These are phyloP conservation scores for Heliopora coerulea DNA, from an alignment of 92 coral and sea anemone genomes.

Conservation along the genomic window DNA sequence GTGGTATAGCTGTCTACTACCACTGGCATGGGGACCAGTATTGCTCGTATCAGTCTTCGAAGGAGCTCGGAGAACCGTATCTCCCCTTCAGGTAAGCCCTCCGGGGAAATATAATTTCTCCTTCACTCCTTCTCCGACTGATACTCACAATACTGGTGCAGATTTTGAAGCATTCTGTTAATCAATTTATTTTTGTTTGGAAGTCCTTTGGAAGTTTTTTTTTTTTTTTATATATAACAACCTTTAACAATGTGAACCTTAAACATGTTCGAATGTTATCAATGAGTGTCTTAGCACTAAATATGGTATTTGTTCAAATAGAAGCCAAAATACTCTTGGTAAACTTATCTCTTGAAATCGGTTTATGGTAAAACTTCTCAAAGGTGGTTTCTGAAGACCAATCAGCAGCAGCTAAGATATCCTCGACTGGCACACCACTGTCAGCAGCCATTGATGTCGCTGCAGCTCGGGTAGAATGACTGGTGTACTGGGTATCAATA, in stretches of 20 bases:
- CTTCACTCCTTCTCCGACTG: constrained; percentile 42
- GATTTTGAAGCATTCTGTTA: too few relatives aligned
- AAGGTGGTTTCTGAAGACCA: constrained; percentile 39
- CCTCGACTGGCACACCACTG: constrained; percentile 39
- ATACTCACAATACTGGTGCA: constrained; percentile 44
- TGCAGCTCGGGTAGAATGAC: constrained; percentile 52
- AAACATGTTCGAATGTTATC: too few relatives aligned
- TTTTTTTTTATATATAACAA: too few relatives aligned
- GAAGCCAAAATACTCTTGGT: neutral
- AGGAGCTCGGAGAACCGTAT: constrained; percentile 48
- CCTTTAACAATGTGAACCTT: too few relatives aligned
- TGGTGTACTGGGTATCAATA: constrained; percentile 19
- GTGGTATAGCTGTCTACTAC: neutral
- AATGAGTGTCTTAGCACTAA: too few relatives aligned
- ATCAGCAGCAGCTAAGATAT: constrained; percentile 37
- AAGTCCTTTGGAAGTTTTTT: too few relatives aligned
- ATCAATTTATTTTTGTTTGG: too few relatives aligned
- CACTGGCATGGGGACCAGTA: constrained; percentile 32
- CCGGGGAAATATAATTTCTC: constrained; percentile 53
- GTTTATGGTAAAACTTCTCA: neutral
- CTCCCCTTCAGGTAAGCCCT: constrained; percentile 63
- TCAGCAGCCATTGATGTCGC: constrained; percentile 47
- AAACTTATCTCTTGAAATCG: neutral
- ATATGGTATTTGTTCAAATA: too few relatives aligned
- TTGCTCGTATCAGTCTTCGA: constrained; percentile 55